Evolutionary conservation across 1,140 invertebrate genomes (phyloP).

Genomic region (Maniola jurtina): DNA sequence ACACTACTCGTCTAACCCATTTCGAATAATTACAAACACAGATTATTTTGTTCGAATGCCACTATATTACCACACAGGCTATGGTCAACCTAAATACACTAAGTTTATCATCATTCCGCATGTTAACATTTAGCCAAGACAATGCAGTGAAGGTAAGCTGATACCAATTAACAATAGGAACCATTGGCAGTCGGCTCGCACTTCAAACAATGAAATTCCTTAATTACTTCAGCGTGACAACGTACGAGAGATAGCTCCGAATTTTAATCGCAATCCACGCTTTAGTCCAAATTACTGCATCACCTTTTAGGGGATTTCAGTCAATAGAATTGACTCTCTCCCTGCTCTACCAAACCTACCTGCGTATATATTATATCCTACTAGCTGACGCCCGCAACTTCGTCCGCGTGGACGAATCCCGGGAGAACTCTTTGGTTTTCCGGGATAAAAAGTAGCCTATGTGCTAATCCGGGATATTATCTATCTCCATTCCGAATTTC

Average conservation of each 20-base stretch:
- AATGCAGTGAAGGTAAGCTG: slow-evolving; percentile 22
- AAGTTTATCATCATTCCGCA: background rate
- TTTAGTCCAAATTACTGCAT: slow-evolving; percentile 39
- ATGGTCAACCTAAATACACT: background rate
- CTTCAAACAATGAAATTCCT: slow-evolving; percentile 38
- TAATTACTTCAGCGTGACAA: slow-evolving; percentile 39
- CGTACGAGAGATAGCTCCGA: slow-evolving; percentile 44
- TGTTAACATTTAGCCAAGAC: slow-evolving; percentile 24
- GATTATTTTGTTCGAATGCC: no score
- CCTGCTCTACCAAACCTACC: no score
- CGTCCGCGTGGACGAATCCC: no score
- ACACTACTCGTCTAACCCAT: background rate
- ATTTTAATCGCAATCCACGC: slow-evolving; percentile 52
- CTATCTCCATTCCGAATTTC: no score
- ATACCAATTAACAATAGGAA: slow-evolving; percentile 38
- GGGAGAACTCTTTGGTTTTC: no score
- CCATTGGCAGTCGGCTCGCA: slow-evolving; percentile 25
- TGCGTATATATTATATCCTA: no score
- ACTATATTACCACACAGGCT: background rate
- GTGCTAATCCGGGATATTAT: no score
- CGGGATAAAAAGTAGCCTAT: no score
- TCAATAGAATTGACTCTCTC: no score
- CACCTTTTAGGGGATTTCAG: slow-evolving; percentile 36
- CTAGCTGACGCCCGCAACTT: no score
- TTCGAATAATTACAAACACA: no score